Percentiles rank a stretch among this genome's conserved stretches.
These are phyloP conservation scores for Oligia fasciuncula DNA, from an alignment of 2,888 invertebrate species.

Conservation along the genomic window DNA sequence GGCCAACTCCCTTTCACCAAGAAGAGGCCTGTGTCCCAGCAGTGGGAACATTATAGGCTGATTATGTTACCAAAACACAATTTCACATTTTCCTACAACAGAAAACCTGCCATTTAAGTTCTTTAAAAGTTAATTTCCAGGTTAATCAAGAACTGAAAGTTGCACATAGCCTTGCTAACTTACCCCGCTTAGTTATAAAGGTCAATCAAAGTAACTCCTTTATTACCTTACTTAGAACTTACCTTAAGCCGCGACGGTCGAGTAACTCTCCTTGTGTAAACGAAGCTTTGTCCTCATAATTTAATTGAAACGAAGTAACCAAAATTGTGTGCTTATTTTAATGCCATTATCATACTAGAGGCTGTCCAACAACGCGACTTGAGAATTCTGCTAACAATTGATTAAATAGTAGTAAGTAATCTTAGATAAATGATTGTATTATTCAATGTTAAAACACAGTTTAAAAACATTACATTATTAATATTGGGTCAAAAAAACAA, in stretches of 20 bases:
- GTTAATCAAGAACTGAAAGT: slow-evolving; percentile 46
- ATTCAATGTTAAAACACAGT: not conserved
- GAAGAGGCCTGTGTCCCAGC: not conserved
- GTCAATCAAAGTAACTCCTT: slow-evolving; percentile 46
- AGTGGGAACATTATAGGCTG: not conserved
- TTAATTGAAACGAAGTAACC: not conserved
- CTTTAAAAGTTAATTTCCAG: slow-evolving; percentile 47
- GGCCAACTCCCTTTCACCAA: no score
- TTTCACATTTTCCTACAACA: not conserved
- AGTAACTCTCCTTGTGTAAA: not conserved
- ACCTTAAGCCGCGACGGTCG: slow-evolving; percentile 9
- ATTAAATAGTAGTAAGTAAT: no score
- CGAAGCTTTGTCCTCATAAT: not conserved
- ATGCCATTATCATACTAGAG: not conserved
- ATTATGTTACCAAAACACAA: not conserved
- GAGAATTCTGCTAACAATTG: not conserved
- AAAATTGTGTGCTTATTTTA: not conserved
- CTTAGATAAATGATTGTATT: not conserved
- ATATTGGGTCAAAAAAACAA: not conserved
- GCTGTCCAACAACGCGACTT: no score
- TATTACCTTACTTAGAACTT: slow-evolving; percentile 25
- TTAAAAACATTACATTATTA: not conserved
- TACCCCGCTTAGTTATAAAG: slow-evolving; percentile 45
- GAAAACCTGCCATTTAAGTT: slow-evolving; percentile 11
- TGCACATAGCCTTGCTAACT: slow-evolving; percentile 39